Conservation (phyloP, 2,113 vertebrate genomes). For the Thamnophis sirtalis region DNA sequence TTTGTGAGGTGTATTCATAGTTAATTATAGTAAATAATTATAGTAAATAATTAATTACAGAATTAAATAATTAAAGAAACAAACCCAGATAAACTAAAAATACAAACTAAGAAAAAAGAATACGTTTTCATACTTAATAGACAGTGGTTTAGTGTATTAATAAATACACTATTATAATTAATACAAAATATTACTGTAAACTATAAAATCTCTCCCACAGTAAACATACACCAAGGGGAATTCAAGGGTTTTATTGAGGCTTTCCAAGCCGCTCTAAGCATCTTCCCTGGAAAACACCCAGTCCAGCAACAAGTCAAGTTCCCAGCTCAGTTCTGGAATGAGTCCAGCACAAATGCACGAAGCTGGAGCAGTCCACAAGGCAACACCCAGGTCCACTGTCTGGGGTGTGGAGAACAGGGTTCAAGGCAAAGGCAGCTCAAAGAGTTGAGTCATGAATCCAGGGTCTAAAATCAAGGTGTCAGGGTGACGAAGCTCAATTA, state of each 20-base stretch:
- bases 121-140: background rate
- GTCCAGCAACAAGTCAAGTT: background rate
- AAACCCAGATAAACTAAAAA: background rate
- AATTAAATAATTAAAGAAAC: background rate
- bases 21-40: background rate
- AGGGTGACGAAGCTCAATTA: background rate
- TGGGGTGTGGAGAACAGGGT: background rate
- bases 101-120: background rate
- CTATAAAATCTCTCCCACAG: background rate
- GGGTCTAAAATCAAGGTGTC: background rate
- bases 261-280: background rate
- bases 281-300: background rate
- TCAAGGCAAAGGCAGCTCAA: background rate
- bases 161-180: background rate
- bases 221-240: background rate
- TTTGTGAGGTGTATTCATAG: background rate
- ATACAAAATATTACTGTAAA: background rate
- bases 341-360: background rate
- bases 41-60: background rate
- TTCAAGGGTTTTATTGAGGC: background rate
- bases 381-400: background rate
- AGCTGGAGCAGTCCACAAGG: background rate
- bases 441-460: background rate
- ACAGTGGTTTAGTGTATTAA: background rate
- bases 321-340: background rate